These are phyloP conservation scores for Paraplagusia blochii DNA, from an alignment of 2,113 vertebrate species.

Conservation along the genomic window DNA sequence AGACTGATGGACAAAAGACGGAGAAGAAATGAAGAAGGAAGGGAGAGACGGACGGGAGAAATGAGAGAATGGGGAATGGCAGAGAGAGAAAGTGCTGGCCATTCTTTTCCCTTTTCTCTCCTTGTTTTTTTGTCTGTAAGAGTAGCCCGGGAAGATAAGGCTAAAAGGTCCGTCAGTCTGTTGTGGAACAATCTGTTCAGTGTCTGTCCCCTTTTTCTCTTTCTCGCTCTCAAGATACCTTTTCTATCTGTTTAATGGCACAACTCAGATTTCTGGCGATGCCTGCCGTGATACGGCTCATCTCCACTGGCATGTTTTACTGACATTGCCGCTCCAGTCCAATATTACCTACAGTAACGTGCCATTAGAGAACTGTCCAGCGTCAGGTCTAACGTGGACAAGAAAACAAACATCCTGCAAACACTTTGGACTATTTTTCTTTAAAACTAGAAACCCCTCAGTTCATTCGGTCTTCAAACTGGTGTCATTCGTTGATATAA, in stretches of 20 bases:
- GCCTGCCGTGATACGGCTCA: constrained; percentile 71
- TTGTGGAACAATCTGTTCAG: constrained; percentile 79
- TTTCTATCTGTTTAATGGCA: constrained; percentile 74
- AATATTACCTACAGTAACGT: constrained; percentile 40
- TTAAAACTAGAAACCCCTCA: constrained; percentile 44
- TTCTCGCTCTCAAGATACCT: constrained; percentile 61
- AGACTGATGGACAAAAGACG: constrained; percentile 68
- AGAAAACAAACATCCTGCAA: constrained; percentile 17
- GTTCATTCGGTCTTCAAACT: constrained; percentile 46
- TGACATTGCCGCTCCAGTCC: constrained; percentile 63
- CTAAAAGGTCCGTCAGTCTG: constrained; percentile 82
- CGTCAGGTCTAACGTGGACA: constrained; percentile 19
- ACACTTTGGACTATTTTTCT: constrained; percentile 31
- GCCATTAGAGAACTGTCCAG: constrained; percentile 31
- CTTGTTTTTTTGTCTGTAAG: constrained; percentile 81
- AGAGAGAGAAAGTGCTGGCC: constrained; percentile 67
- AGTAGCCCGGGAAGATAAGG: constrained; percentile 81
- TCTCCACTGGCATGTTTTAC: constrained; percentile 67
- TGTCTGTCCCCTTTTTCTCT: constrained; percentile 64
- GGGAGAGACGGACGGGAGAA: constrained; percentile 65
- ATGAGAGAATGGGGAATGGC: constrained; percentile 74
- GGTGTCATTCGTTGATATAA: constrained; percentile 57
- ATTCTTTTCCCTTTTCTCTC: constrained; percentile 72
- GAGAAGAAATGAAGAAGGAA: constrained; percentile 70
- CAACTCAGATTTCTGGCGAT: constrained; percentile 78